Conservation (phyloP, 2,888 invertebrate genomes). For the Hemicrepidius hirtus region DNA sequence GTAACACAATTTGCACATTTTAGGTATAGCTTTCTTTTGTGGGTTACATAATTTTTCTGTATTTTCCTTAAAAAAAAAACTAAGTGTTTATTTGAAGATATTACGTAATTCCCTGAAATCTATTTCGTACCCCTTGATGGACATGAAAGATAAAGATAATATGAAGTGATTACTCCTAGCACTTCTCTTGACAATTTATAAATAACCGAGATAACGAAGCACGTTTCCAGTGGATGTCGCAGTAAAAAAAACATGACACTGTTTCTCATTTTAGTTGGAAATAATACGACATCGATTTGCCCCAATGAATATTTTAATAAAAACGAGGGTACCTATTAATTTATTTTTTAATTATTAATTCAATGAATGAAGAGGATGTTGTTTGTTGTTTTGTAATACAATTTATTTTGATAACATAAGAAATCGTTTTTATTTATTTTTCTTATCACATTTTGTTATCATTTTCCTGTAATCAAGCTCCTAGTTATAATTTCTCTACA, state of each 20-base stretch:
- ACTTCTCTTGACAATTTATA: slow-evolving; percentile 33
- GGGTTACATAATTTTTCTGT: no score
- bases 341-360: no score
- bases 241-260: not conserved
- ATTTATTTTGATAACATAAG: not conserved
- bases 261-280: not conserved
- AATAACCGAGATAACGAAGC: slow-evolving; percentile 18
- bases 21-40: no score
- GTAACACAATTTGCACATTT: no score
- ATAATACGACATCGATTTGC: no score
- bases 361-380: no score
- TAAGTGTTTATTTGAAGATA: no score
- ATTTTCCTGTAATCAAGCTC: slow-evolving; percentile 7
- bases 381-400: no score
- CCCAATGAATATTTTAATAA: no score
- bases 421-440: slow-evolving; percentile 17
- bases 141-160: not conserved
- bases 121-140: not conserved
- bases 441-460: slow-evolving; percentile 34
- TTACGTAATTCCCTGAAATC: no score
- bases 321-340: no score
- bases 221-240: slow-evolving; percentile 18
- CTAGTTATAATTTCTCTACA: not conserved
- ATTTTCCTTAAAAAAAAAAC: no score
- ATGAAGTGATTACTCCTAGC: not conserved